Evolutionary conservation across 2,888 invertebrate genomes (phyloP).

Genomic region (Microdon myrmicae): DNA sequence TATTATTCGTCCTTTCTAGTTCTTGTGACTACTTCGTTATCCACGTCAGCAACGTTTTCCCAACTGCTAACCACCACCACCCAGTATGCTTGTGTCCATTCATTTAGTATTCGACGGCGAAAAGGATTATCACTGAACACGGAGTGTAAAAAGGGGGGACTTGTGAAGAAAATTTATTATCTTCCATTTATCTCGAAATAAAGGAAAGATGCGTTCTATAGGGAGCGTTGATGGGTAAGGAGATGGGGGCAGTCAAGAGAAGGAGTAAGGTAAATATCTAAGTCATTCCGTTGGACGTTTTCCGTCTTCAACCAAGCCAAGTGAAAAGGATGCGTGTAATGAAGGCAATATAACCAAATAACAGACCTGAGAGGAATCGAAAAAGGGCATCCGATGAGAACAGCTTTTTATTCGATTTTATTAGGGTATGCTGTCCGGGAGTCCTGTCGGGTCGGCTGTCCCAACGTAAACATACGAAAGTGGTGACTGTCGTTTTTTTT

Average conservation of each 20-base stretch:
- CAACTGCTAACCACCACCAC: too few species aligned
- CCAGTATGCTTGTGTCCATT: constrained; percentile 6
- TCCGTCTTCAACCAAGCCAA: not conserved
- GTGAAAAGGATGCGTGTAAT: constrained; percentile 17
- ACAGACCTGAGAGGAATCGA: constrained; percentile 11
- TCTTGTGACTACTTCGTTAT: not conserved
- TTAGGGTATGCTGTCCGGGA: constrained; percentile 7
- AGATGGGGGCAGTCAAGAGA: not conserved
- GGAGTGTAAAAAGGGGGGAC: constrained; percentile 19
- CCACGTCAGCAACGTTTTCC: too few species aligned
- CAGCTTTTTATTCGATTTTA: constrained; percentile 21
- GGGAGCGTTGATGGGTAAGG: constrained; percentile 9
- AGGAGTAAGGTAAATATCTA: constrained; percentile 48
- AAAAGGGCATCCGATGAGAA: constrained; percentile 4
- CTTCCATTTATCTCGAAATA: constrained; percentile 40
- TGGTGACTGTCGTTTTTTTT: too few species aligned
- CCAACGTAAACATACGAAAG: too few species aligned
- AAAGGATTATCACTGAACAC: constrained; percentile 35
- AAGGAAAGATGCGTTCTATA: too few species aligned
- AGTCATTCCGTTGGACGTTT: constrained; percentile 41
- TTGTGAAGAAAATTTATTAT: constrained; percentile 49
- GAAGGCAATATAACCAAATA: constrained; percentile 27
- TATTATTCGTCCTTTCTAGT: constrained; percentile 40
- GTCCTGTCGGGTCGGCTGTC: too few species aligned
- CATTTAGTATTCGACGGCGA: not conserved